A percentile compares a stretch with the other conserved stretches of the same genome.
Conservation (phyloP, 1,140 invertebrate species). For the Tetragonula clypearis region DNA sequence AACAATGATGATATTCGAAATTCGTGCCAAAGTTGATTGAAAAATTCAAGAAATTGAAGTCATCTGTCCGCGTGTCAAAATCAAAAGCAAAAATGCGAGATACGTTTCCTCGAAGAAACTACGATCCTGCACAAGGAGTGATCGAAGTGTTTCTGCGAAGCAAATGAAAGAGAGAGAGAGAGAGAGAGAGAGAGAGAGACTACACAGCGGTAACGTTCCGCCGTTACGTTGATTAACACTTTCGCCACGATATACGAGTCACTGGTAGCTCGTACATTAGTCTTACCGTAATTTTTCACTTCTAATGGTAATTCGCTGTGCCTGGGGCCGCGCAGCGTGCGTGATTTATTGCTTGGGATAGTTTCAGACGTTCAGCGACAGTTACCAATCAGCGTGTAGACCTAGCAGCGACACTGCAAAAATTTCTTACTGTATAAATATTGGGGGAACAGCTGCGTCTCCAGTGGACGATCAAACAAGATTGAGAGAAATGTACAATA, state of each 20-base stretch:
- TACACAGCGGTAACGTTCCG: not conserved
- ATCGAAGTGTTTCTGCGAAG: not conserved
- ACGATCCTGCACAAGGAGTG: not conserved
- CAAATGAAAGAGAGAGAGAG: not conserved
- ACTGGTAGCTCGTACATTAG: conserved; percentile 6
- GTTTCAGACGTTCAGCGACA: not conserved
- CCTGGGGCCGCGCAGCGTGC: not conserved
- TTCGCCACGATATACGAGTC: conserved; percentile 36
- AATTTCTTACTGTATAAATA: not conserved
- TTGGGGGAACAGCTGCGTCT: not conserved
- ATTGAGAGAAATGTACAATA: too few relatives aligned
- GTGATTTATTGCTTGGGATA: conserved; percentile 5
- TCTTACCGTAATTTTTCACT: conserved; percentile 11
- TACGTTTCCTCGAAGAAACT: not conserved
- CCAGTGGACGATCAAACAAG: not conserved
- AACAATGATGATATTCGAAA: too few relatives aligned
- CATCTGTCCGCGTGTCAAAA: too few relatives aligned
- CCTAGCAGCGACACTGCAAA: not conserved
- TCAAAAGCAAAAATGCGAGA: too few relatives aligned
- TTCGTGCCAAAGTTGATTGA: too few relatives aligned
- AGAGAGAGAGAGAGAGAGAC: not conserved
- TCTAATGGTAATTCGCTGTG: conserved; percentile 17
- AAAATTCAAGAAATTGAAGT: too few relatives aligned
- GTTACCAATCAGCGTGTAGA: not conserved
- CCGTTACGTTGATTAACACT: conserved; percentile 42